Evolutionary conservation across 2,888 invertebrate genomes (phyloP).

Genomic region (Clusia tigrina): DNA sequence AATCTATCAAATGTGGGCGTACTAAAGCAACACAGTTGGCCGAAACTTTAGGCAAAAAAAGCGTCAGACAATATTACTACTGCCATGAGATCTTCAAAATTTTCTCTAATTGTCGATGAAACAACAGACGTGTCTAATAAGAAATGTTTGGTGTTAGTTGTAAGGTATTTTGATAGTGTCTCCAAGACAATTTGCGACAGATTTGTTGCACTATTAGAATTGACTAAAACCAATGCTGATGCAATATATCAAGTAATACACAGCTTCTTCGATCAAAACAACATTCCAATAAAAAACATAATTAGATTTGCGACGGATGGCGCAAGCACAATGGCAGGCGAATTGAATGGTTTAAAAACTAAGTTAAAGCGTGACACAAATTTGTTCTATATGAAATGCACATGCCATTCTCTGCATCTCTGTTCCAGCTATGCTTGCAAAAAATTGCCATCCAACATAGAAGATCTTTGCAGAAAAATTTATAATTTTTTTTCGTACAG

Average conservation of each 20-base stretch:
- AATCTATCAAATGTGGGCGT: slow-evolving; percentile 20
- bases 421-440: slow-evolving; percentile 20
- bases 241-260: slow-evolving; percentile 13
- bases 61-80: background rate
- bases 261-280: slow-evolving; percentile 8
- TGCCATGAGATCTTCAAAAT: background rate
- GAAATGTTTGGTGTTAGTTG: slow-evolving; percentile 21
- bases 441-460: slow-evolving; percentile 15
- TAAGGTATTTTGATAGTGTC: slow-evolving; percentile 16
- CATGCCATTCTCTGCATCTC: slow-evolving; percentile 24
- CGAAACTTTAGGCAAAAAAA: slow-evolving; percentile 17
- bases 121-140: slow-evolving; percentile 17
- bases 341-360: slow-evolving; percentile 12
- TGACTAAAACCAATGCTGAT: slow-evolving; percentile 16
- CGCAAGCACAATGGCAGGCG: slow-evolving; percentile 11
- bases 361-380: slow-evolving; percentile 7
- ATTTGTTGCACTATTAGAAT: slow-evolving; percentile 17
- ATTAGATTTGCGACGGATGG: slow-evolving; percentile 13
- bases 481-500: slow-evolving; percentile 20
- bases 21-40: slow-evolving; percentile 23
- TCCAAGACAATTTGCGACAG: slow-evolving; percentile 6
- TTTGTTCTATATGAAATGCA: slow-evolving; percentile 18
- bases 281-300: slow-evolving; percentile 11
- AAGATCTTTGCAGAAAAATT: slow-evolving; percentile 20
- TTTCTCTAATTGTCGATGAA: slow-evolving; percentile 17